A percentile compares a stretch with the other conserved stretches of the same genome.
phyloP scores from a whole-genome alignment of 2,797 vertebrate species.

The Aulostomus chinensis region DNA sequence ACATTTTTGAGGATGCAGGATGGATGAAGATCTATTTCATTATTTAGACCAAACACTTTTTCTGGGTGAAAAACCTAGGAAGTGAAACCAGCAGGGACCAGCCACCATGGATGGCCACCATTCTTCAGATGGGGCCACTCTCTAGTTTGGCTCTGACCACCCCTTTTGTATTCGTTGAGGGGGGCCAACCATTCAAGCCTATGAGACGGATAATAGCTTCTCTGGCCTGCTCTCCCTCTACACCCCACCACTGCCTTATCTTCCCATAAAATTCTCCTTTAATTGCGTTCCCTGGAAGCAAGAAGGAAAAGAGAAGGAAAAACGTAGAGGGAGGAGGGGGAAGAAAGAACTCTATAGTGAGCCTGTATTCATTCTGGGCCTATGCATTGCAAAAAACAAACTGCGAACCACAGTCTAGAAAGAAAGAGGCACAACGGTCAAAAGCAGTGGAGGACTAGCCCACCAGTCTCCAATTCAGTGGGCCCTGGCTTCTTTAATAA shows the following conservation, averaged over 20 bases:
- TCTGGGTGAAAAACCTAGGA: slow-evolving; percentile 45
- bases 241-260: slow-evolving; percentile 56
- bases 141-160: slow-evolving; percentile 69
- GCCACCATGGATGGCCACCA: slow-evolving; percentile 52
- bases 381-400: slow-evolving; percentile 82
- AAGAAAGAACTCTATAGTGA: slow-evolving; percentile 67
- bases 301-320: slow-evolving; percentile 63
- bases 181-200: slow-evolving; percentile 72
- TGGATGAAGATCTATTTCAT: no score
- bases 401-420: slow-evolving; percentile 67
- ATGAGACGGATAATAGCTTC: slow-evolving; percentile 76
- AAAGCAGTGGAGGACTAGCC: slow-evolving; percentile 79
- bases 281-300: slow-evolving; percentile 75
- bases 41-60: no score
- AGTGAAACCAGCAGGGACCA: slow-evolving; percentile 37
- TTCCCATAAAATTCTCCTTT: slow-evolving; percentile 74
- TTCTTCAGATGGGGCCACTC: slow-evolving; percentile 70
- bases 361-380: slow-evolving; percentile 73
- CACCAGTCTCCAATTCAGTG: slow-evolving; percentile 74
- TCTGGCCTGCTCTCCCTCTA: slow-evolving; percentile 57
- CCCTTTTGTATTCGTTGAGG: slow-evolving; percentile 75
- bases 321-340: slow-evolving; percentile 60
- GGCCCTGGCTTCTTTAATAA: slow-evolving; percentile 81
- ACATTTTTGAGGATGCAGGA: no score
- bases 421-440: slow-evolving; percentile 78